A percentile compares a stretch with the other conserved stretches of the same genome.
Conservation (phyloP, 2,113 vertebrate species). For the Melierax canorus region DNA sequence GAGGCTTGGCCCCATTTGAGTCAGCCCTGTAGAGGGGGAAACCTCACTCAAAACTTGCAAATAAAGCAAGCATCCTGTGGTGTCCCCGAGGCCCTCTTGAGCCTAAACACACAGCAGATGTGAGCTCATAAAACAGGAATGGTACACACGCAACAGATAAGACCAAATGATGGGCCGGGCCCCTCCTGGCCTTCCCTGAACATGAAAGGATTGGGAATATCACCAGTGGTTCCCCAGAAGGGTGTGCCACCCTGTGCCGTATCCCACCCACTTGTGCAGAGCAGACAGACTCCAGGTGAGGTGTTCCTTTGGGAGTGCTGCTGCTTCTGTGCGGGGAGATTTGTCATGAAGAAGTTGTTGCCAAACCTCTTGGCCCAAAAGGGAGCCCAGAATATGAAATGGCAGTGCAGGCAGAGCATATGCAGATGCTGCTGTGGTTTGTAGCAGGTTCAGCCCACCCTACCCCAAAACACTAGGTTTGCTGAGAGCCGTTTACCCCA, state of each 20-base stretch:
- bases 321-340: fast-evolving
- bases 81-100: not conserved
- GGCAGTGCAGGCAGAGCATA: fast-evolving
- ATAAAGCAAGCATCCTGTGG: not conserved
- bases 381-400: not conserved
- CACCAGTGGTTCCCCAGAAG: not conserved
- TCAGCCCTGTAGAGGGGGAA: not conserved
- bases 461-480: not conserved
- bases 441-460: not conserved
- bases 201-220: not conserved
- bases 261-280: not conserved
- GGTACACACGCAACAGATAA: no score
- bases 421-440: not conserved
- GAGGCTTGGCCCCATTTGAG: not conserved
- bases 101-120: fast-evolving
- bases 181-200: not conserved
- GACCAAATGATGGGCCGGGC: not conserved
- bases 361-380: not conserved
- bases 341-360: not conserved
- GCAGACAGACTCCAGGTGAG: not conserved
- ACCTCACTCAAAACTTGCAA: not conserved
- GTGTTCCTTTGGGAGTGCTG: not conserved
- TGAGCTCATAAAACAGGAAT: not conserved
- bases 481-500: not conserved
- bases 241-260: not conserved